phyloP scores from a whole-genome alignment of 2,888 invertebrate species.

The Molanna angustata region DNA sequence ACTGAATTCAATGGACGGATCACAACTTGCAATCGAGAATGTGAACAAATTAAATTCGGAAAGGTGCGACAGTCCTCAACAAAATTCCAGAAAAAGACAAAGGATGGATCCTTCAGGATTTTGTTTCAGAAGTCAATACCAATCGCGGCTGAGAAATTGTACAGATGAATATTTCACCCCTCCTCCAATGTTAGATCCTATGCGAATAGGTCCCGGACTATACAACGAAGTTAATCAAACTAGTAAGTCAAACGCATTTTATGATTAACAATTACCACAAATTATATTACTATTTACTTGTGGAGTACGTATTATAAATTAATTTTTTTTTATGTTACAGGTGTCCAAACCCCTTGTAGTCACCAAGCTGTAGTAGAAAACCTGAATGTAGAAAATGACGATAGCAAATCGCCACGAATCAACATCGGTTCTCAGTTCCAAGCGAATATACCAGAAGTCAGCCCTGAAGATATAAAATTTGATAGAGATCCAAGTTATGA shows the following conservation, averaged over 20 bases:
- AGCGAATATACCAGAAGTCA: constrained; percentile 68
- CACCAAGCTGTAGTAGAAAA: constrained; percentile 29
- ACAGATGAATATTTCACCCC: constrained; percentile 74
- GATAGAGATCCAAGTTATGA: constrained; percentile 58
- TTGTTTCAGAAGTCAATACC: constrained; percentile 38
- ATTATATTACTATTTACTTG: too few relatives aligned
- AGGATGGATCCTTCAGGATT: constrained; percentile 51
- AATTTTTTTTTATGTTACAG: constrained; percentile 35
- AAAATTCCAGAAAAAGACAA: constrained; percentile 62
- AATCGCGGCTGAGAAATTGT: constrained; percentile 43
- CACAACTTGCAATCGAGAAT: constrained; percentile 4
- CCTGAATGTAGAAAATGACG: constrained; percentile 34
- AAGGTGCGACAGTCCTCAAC: constrained; percentile 65
- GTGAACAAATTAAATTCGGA: constrained; percentile 76
- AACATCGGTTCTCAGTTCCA: constrained; percentile 88
- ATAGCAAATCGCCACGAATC: constrained; percentile 66
- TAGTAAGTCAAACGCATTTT: constrained; percentile 20
- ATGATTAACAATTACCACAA: background rate
- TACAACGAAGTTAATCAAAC: constrained; percentile 55
- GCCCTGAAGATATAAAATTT: constrained; percentile 50
- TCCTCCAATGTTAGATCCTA: constrained; percentile 90
- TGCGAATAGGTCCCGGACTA: constrained; percentile 83
- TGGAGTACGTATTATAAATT: too few relatives aligned
- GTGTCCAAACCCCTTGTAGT: constrained; percentile 43
- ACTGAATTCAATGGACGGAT: constrained; percentile 62